Evolutionary conservation across 2,888 invertebrate species (phyloP), one percentile per base, ranked within the genome.

Genomic region (Synergus laeviventris): DNA sequence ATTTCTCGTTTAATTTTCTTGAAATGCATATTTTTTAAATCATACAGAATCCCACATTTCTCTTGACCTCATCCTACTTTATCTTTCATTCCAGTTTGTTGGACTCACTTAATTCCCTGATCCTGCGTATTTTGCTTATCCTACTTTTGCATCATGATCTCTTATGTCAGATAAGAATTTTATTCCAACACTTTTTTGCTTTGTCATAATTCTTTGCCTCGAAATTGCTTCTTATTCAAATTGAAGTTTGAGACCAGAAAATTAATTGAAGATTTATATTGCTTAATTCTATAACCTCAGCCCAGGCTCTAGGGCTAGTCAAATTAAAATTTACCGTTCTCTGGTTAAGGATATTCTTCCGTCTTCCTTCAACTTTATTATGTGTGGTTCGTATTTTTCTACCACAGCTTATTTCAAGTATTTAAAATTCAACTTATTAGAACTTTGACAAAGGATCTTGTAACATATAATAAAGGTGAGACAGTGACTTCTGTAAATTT

Each of bases 121-220:
- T 64, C 64, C 39, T 39, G 39, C 16, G 39, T 45, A 45, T 45
- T 45, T 45, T n/a, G 5, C 12, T 64, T 21, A 39, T 64, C 21
- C 64, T 64, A 42, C 42, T 66, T 66, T 66, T 66, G 24, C 42
- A 45, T 66, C 42, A 61, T 61, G 61, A 61, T 61, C 36, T 12
- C 31, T 14, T 42, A 14, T 7, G 7, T 18, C 21, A 45, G 42
- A 66, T 21, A 42, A 66, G 21, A 61, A 61, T 24, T n/a, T n/a
- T n/a, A n/a, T n/a, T 39, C 42, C 42, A 21, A 66, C 7, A 16
- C 12, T 49, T 49, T 49, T 49, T n/a, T 45, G 5, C 16, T 31
- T 31, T 31, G 5, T 31, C 31, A 31, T 31, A 31, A 5, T 31
- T 31, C 5, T 5, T 31, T 31, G 31, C 31, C 31, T 31, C 31